Evolutionary conservation across 1,140 invertebrate species (phyloP).

Genomic region (Archivesica marissinica): DNA sequence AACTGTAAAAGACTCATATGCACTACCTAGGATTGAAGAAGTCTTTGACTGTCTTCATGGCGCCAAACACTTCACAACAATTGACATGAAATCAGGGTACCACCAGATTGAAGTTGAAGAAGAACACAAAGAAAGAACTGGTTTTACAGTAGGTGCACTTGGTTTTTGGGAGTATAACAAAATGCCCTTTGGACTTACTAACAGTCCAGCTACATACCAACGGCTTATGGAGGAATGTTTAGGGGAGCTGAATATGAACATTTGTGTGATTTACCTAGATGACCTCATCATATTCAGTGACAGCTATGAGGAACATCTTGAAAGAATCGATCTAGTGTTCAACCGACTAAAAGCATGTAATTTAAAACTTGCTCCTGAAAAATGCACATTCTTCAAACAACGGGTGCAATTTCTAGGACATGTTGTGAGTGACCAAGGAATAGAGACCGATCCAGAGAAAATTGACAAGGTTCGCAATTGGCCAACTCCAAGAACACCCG

Average conservation of each 20-base stretch:
- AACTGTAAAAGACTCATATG: constrained; percentile 65
- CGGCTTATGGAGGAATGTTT: constrained; percentile 82
- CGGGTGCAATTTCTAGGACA: constrained; percentile 20
- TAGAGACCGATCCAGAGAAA: constrained; percentile 70
- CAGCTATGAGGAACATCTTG: constrained; percentile 82
- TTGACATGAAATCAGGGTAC: constrained; percentile 80
- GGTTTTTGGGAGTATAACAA: constrained; percentile 46
- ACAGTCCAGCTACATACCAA: constrained; percentile 83
- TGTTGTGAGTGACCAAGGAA: constrained; percentile 64
- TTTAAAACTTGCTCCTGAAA: constrained; percentile 82
- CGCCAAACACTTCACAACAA: constrained; percentile 80
- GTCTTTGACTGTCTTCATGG: constrained; percentile 74
- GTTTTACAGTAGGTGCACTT: constrained; percentile 46
- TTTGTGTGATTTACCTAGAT: constrained; percentile 42
- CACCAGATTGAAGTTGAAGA: constrained; percentile 29
- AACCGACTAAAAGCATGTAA: constrained; percentile 77
- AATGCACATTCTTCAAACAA: constrained; percentile 78
- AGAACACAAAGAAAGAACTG: constrained; percentile 46
- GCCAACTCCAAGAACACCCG: constrained; percentile 69
- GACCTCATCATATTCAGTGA: constrained; percentile 67
- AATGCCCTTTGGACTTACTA: constrained; percentile 80
- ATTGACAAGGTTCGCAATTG: constrained; percentile 68
- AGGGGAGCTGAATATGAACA: constrained; percentile 13
- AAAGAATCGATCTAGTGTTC: constrained; percentile 78
- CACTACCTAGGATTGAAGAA: constrained; percentile 39